Evolutionary conservation across 1,140 invertebrate genomes (phyloP), one percentile per base, ranked within the genome.

Genomic region (Brachionus koreanus): DNA sequence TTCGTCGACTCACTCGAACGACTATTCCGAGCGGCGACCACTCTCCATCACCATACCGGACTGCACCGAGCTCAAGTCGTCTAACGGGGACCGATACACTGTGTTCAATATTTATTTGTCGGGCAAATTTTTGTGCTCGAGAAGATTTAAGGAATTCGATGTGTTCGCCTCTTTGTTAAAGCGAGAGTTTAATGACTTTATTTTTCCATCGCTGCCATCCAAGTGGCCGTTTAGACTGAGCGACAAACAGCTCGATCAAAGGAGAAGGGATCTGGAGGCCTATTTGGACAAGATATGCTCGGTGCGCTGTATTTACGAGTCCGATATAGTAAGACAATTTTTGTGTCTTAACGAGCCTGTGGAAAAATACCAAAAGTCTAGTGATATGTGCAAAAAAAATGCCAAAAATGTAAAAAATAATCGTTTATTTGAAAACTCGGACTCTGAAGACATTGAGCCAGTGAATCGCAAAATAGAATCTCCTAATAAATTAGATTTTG

Each of bases 71-170:
- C 88, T 90, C 86, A 93, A 91, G 91, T 93, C 89, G 84, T 92
- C 91, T 86, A 94, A 94, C 23, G 94, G 98, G 85, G 63, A 82
- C 83, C 63, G 74, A 83, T 86, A 87, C 57, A 84, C 91, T 90
- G 91, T 97, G 0, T 99, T 95, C 89, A 98, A 98, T 87, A 97
- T 99, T 83, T 97, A 98, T 87, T 98, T 99, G 96, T 97, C 97
- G 35, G 97, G 97, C 6, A 52, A 52, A 19, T 57, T 52, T 12
- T 25, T 99, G 29, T 98, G 97, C 87, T 98, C 96, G 37, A 90
- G 97, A 65, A 90, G 97, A 46, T 99, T 98, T 87, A 91, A 95
- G 72, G 97, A 99, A 89, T 99, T 98, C 87, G 92, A 94, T 13
- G 93, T 93, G 82, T 88, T 98, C 69, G 94, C 98, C 86, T 91